These are phyloP conservation scores for Ctenoplectra terminalis DNA, from an alignment of 1,140 invertebrate species.

Conservation along the genomic window DNA sequence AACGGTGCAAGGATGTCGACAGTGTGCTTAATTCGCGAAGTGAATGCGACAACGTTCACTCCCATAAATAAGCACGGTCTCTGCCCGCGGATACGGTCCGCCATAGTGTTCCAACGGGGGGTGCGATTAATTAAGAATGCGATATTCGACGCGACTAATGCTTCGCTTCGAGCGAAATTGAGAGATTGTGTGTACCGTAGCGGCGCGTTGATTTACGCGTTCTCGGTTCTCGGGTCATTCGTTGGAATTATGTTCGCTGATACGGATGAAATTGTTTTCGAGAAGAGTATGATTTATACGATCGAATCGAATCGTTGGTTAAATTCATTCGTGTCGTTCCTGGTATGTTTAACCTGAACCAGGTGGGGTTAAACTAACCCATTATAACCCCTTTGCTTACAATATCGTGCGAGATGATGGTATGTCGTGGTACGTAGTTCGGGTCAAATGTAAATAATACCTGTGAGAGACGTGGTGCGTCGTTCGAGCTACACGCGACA, in stretches of 20 bases:
- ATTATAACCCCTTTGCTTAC: no score
- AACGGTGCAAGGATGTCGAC: slow-evolving; percentile 29
- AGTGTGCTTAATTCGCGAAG: slow-evolving; percentile 14
- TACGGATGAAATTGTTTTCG: neutral
- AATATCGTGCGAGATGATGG: no score
- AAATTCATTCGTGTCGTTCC: no score
- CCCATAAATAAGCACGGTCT: slow-evolving; percentile 6
- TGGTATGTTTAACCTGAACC: no score
- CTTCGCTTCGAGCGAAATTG: neutral
- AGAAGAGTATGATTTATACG: neutral
- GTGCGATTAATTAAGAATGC: slow-evolving; percentile 24
- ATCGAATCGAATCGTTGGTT: neutral
- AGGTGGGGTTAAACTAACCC: no score
- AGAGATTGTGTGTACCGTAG: neutral
- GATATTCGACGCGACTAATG: neutral
- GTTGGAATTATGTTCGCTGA: neutral
- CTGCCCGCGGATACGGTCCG: neutral
- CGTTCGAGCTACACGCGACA: no score
- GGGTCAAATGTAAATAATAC: no score
- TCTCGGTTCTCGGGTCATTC: neutral
- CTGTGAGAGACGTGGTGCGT: no score
- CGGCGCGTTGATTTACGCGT: neutral
- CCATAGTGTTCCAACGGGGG: neutral
- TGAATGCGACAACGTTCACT: slow-evolving; percentile 5
- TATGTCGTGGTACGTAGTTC: no score